Evolutionary conservation across 2,797 vertebrate genomes (phyloP).

Genomic region (Sorex maritimensis): DNA sequence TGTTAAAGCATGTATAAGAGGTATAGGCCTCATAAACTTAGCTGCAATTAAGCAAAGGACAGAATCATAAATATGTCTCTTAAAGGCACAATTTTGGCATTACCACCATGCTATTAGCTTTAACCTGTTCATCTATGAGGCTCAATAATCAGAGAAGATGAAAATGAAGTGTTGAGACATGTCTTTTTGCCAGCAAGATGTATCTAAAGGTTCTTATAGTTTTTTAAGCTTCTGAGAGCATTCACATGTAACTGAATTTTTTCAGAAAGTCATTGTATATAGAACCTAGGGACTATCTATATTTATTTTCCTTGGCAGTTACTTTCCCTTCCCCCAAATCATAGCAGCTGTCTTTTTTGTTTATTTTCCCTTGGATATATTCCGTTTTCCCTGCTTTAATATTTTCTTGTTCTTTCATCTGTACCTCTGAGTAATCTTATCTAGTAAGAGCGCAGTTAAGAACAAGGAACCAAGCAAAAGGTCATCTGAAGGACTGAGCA

Average conservation of each 20-base stretch:
- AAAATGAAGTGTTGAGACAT: conserved; percentile 26
- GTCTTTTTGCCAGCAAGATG: not conserved
- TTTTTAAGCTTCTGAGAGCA: conserved; percentile 18
- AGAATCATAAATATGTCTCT: not conserved
- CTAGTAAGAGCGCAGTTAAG: not conserved
- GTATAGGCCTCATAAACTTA: conserved; percentile 15
- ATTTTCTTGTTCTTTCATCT: not conserved
- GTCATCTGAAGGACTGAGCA: not conserved
- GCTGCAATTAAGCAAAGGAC: not conserved
- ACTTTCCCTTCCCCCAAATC: not conserved
- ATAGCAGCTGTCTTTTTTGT: not conserved
- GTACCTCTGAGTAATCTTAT: not conserved
- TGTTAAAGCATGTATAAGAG: not conserved
- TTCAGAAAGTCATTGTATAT: too few relatives aligned
- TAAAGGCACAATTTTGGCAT: not conserved
- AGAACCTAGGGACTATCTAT: too few relatives aligned
- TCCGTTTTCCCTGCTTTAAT: conserved; percentile 30
- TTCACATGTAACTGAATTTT: not conserved
- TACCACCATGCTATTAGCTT: not conserved
- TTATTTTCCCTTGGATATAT: conserved; percentile 3
- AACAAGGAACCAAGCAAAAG: not conserved
- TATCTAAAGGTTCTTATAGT: not conserved
- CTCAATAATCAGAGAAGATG: conserved; percentile 31
- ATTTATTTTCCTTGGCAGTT: not conserved
- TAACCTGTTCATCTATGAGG: conserved; percentile 39